Base-by-base conservation (phyloP, 1,140 invertebrate species). In the Tetragonula clypearis region DNA sequence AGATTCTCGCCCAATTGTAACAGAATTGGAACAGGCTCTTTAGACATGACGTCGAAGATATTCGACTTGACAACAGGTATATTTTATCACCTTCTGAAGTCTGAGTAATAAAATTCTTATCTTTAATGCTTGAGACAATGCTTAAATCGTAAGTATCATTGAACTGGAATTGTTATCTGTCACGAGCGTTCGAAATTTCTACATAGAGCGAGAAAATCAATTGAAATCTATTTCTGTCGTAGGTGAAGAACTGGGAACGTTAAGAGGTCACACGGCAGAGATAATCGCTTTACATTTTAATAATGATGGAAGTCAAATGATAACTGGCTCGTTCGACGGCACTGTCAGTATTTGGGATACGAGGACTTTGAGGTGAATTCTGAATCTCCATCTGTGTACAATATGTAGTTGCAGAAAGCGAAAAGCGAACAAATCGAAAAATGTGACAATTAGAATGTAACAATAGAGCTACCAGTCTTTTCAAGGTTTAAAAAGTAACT, bases 251-350 rank as follows among this genome's bases (percentile, higher is more conserved):
- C 90, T 97, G 35, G 95, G 95, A 30, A 95, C 94, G 12, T 95
- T 97, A 56, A 92, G 93, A 83, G 96, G 97, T 6, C 97, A 98
- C 91, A 96, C 95, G 9, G 97, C 96, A 1, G 97, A 98, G 93
- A 96, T 98, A 56, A 97, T 98, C 60, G 96, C 96, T 0, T 92
- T 97, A 17, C 95, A 97, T 80, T 98, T 97, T 90, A 97, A 96
- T 85, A 96, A 96, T 8, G 96, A 96, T 88, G 97, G 97, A 49
- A 96, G 96, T 79, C 95, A 97, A 84, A 91, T 98, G 30, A 96
- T 98, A 74, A 98, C 97, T 0, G 97, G 97, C 9, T 98, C 97
- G 0, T 98, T 98, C 92, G 97, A 98, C 92, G 96, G 96, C 66
- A 97, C 97, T 15, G 96, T 97, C 49, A 95, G 95, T 26, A 93